A percentile compares a stretch with the other conserved stretches of the same genome.
These are phyloP conservation scores for Callipepla californica DNA, from an alignment of 2,113 vertebrate species.

Conservation along the genomic window DNA sequence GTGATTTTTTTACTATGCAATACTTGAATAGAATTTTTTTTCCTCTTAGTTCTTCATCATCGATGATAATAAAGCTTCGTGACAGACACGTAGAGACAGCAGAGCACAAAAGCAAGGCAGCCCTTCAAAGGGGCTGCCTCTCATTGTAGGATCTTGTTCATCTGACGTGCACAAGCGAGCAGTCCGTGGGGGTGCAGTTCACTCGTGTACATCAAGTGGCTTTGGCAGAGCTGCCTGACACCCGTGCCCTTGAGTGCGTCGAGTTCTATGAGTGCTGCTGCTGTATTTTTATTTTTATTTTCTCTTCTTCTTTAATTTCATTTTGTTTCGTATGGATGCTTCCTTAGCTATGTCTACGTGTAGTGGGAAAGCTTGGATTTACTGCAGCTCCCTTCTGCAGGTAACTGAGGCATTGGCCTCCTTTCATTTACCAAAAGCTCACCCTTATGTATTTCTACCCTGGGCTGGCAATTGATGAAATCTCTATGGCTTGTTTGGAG, in stretches of 20 bases:
- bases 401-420: neutral
- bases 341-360: neutral
- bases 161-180: neutral
- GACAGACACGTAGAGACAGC: constrained; percentile 7
- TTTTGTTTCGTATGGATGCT: neutral
- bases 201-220: neutral
- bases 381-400: neutral
- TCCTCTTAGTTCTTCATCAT: constrained; percentile 27
- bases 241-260: neutral
- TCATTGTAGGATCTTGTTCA: neutral
- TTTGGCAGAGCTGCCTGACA: neutral
- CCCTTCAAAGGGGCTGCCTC: constrained; percentile 33
- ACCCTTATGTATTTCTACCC: neutral
- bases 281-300: neutral
- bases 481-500: neutral
- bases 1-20: neutral
- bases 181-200: neutral
- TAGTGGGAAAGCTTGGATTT: neutral
- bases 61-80: neutral
- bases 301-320: neutral
- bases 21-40: constrained; percentile 10
- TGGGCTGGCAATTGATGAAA: neutral
- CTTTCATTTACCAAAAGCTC: neutral
- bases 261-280: neutral
- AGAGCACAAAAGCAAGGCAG: neutral